Base-by-base conservation (phyloP, 2,888 invertebrate genomes). In the Linnaemya tessellans region DNA sequence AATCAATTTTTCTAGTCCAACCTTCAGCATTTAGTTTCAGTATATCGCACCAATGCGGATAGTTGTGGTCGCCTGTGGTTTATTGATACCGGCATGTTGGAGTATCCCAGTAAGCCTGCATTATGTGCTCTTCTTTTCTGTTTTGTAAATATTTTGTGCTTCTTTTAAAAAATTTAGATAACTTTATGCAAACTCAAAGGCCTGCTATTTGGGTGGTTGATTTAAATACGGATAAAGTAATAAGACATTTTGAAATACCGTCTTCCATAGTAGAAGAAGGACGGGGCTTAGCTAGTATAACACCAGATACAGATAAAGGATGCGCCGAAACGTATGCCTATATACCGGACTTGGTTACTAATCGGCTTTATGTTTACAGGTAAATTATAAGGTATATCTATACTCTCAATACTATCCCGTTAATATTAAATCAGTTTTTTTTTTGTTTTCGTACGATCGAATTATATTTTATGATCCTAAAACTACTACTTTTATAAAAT, bases 31-130 rank as follows among this genome's bases (percentile, higher is more conserved):
- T 89, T 96, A 13, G 94, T 95, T 1, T 96, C 95, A 0, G 95
- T 96, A 3, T 96, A 96, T 90, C 93, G 97, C 58, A 94, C 96
- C 0, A 93, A 94, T 13, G 94, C 95, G 0, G 97, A 97, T 90
- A 89, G 84, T 0, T 97, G 97, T 88, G 94, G 95, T 58, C 92
- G 97, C 7, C 93, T 97, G 1, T 97, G 97, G 97, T 95, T 96
- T 89, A 94, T 97, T 0, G 97, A 97, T 89, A 96, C 96, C 0
- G 97, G 97, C 1, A 90, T 95, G 49, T 90, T 96, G 74, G 96
- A 96, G 90, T 94, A 95, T 88, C 94, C 95, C 70, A 94, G 96
- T 94, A 91, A 93, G 84, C 79, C 22, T 51, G 1, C 8, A n/a
- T 41, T 5, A 15, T n/a, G 11, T 25, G 18, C 60, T 22, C 10